A percentile compares a stretch with the other conserved stretches of the same genome.
Evolutionary conservation across 2,797 vertebrate species (phyloP).

Genomic region (Syngnathus acus): DNA sequence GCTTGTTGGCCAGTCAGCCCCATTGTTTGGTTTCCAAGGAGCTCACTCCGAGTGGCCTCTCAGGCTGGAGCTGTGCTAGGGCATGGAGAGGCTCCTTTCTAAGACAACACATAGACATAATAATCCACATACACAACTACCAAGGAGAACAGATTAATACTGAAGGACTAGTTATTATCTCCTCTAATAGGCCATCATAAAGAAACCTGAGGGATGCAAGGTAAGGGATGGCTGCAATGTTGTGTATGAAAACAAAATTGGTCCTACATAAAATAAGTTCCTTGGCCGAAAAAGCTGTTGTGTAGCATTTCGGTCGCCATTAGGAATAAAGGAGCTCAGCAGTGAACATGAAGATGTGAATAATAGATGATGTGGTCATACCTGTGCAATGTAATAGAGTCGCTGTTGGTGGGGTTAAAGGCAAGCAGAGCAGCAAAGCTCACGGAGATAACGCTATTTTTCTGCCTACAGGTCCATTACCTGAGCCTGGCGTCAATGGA

Average conservation of each 20-base stretch:
- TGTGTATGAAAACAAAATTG: background rate
- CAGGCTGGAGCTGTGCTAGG: constrained; percentile 26
- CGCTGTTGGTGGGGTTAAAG: constrained; percentile 41
- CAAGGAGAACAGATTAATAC: constrained; percentile 26
- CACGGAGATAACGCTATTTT: constrained; percentile 2
- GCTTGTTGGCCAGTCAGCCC: constrained; percentile 19
- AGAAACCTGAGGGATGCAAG: constrained; percentile 40
- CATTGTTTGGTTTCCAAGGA: constrained; percentile 69
- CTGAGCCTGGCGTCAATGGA: constrained; percentile 80
- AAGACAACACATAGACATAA: constrained; percentile 18
- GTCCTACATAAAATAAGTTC: background rate
- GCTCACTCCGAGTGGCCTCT: constrained; percentile 52
- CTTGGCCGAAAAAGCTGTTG: background rate
- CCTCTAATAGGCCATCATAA: constrained; percentile 10
- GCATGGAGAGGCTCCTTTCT: constrained; percentile 35
- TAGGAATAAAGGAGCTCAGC: background rate
- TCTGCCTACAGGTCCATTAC: constrained; percentile 75
- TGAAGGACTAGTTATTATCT: constrained; percentile 24
- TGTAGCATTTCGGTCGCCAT: background rate
- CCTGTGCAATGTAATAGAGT: constrained; percentile 48
- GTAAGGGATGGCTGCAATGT: constrained; percentile 23
- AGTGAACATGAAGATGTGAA: constrained; percentile 45
- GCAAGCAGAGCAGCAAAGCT: constrained; percentile 18
- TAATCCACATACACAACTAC: constrained; percentile 3
- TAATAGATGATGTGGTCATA: constrained; percentile 55